Evolutionary conservation across 1,140 invertebrate species (phyloP), one percentile per base, ranked within the genome.

Genomic region (Drosophila pachea): DNA sequence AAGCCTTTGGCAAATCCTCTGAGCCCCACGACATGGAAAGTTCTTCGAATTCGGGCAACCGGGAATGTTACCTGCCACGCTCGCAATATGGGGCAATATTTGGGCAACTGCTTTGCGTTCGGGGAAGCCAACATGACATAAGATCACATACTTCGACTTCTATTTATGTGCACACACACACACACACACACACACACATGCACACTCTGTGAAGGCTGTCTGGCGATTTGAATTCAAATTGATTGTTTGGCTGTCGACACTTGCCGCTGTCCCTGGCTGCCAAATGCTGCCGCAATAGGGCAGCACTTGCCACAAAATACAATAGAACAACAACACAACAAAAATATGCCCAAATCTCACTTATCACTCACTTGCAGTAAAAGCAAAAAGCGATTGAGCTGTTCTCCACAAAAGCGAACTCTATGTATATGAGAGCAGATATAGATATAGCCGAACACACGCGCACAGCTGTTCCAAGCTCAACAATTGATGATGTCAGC

Each of bases 221-320:
- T 43, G 11, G 42, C 56, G 56, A 53, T 77, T 77, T 72, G 67
- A 82, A 82, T 82, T 82, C 71, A 82, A 82, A 82, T 82, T 82
- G 78, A 82, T 82, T 68, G 62, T 63, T 82, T 74, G 64, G 52
- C 55, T 77, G 78, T 74, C 78, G 77, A 74, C 78, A 81, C 78
- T 82, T 11, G 16, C 31, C 16, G 32, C 53, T 74, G 70, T 61
- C 69, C 60, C 76, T 65, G 53, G 63, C 22, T 3, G 22, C 58
- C 66, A 48, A 55, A 63, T 63, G 53, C 69, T 43, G 42, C 52
- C 64, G 14, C 54, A 43, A 59, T 49, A 36, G 38, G 9, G 9
- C 9, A 50, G 8, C 63, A 65, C 54, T 58, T 65, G 63, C 65
- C 40, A 76, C 68, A 65, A 43, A 63, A 22, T 22, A 22, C 22